Evolutionary conservation across 2,113 vertebrate genomes (phyloP), one percentile per base, ranked within the genome.

Genomic region (Anhinga anhinga): DNA sequence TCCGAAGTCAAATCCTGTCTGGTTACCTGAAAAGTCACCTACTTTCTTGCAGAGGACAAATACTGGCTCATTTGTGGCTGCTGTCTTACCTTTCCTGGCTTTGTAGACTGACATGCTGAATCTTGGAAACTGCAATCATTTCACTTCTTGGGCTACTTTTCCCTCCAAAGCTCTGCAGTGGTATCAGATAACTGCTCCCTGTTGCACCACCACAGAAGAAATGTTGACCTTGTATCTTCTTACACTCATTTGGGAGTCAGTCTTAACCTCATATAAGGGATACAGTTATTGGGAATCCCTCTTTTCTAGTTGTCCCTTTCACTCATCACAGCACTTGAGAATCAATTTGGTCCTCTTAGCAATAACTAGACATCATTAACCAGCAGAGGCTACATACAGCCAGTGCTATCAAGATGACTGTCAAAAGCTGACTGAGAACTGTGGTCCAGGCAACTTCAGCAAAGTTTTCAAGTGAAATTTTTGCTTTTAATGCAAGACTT

Each of bases 151-250:
- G 15, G 13, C 10, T 71, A 26, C n/a, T 59, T 56, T 20, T 58
- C 40, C 62, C 38, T 42, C 29, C 62, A 42, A 49, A 80, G 44
- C 55, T 86, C 40, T 76, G 47, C 74, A 82, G 61, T 15, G n/a
- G 7, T 67, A 29, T 27, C 27, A 55, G 32, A 3, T 27, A 49
- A 74, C 27, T 53, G 27, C 3, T 72, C 10, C 52, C 19, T 34
- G 12, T 23, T 53, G 45, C n/a, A 86, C 16, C 56, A 45, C 15
- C 30, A 19, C 55, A 47, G 55, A 73, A 87, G 34, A 47, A 66
- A 63, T 7, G 21, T 5, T 42, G 79, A 53, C 34, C 7, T 13
- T 0, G 0, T 18, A 58, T 8, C 65, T 55, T 67, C 52, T 69
- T 53, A 58, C 29, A 36, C 5, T 55, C 29, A 30, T n/a, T 29